A percentile compares a stretch with the other conserved stretches of the same genome.
phyloP scores from a whole-genome alignment of 1,140 invertebrate genomes.

The Drosophila tani region DNA sequence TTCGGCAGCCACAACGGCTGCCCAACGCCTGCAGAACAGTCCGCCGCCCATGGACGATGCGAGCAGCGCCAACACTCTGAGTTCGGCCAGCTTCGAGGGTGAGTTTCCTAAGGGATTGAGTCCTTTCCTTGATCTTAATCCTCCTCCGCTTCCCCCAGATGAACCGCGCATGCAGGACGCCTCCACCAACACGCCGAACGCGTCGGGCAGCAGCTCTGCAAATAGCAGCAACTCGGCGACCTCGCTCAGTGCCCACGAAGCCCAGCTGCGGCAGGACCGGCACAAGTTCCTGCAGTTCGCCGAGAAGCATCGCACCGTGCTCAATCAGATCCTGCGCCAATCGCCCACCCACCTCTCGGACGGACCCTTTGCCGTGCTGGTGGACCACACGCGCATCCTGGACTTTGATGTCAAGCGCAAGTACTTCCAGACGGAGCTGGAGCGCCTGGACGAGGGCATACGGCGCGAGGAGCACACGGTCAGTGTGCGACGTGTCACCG shows the following conservation, averaged over 20 bases:
- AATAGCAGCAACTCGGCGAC: background rate
- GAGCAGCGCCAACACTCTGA: conserved; percentile 47
- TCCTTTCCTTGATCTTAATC: background rate
- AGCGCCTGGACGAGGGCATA: conserved; percentile 92
- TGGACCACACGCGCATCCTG: conserved; percentile 94
- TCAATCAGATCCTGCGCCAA: conserved; percentile 96
- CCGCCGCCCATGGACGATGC: conserved; percentile 54
- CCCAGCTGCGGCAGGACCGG: conserved; percentile 85
- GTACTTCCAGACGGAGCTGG: conserved; percentile 95
- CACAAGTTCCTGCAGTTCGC: conserved; percentile 94
- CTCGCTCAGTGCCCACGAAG: conserved; percentile 55
- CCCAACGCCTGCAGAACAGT: conserved; percentile 30
- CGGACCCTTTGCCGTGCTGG: conserved; percentile 95
- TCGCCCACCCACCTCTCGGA: conserved; percentile 94
- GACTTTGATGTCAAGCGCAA: conserved; percentile 97
- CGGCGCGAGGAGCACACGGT: conserved; percentile 96
- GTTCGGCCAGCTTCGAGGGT: conserved; percentile 56
- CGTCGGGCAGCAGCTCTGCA: conserved; percentile 4
- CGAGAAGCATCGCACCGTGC: conserved; percentile 95
- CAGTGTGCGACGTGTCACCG: conserved; percentile 93
- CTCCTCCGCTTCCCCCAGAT: conserved; percentile 13
- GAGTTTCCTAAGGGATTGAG: background rate
- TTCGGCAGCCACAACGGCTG: background rate
- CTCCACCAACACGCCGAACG: conserved; percentile 24
- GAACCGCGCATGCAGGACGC: conserved; percentile 61